A percentile compares a stretch with the other conserved stretches of the same genome.
phyloP scores from a whole-genome alignment of 2,888 invertebrate species.

The Tetanocera ferruginea region DNA sequence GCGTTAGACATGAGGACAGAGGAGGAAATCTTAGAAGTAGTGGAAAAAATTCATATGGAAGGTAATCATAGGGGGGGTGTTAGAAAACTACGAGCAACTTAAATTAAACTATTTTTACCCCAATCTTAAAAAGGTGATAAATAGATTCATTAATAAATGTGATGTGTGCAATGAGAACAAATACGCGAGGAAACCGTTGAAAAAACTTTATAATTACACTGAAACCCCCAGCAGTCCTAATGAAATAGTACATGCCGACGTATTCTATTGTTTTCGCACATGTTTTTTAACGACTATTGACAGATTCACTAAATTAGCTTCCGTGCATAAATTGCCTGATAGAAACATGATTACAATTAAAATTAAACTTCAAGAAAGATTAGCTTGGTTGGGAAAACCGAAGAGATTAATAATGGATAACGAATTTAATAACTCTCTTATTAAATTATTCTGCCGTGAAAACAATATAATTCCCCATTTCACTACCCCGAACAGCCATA shows the following conservation, averaged over 20 bases:
- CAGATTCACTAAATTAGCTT: conserved; percentile 43
- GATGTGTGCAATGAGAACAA: conserved; percentile 38
- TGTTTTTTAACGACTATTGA: conserved; percentile 43
- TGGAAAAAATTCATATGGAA: conserved; percentile 32
- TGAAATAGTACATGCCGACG: conserved; percentile 42
- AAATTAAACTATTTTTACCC: conserved; percentile 40
- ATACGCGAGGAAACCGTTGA: conserved; percentile 42
- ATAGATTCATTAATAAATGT: conserved; percentile 28
- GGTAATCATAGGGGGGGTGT: conserved; percentile 43
- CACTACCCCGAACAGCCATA: conserved; percentile 44
- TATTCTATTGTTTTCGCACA: conserved; percentile 38
- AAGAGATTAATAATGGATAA: conserved; percentile 44
- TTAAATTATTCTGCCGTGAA: conserved; percentile 42
- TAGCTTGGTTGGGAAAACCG: conserved; percentile 41
- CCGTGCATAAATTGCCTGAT: conserved; percentile 43
- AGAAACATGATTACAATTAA: conserved; percentile 43
- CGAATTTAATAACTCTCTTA: conserved; percentile 43
- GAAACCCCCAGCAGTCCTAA: conserved; percentile 38
- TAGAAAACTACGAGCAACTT: conserved; percentile 40
- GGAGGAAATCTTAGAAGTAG: conserved; percentile 12
- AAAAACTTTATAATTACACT: conserved; percentile 34
- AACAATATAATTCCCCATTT: conserved; percentile 42
- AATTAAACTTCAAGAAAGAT: conserved; percentile 39
- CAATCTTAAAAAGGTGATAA: conserved; percentile 38
- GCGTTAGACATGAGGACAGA: background rate